Conservation (phyloP, 2,797 vertebrate genomes). For the Mareca strepera region DNA sequence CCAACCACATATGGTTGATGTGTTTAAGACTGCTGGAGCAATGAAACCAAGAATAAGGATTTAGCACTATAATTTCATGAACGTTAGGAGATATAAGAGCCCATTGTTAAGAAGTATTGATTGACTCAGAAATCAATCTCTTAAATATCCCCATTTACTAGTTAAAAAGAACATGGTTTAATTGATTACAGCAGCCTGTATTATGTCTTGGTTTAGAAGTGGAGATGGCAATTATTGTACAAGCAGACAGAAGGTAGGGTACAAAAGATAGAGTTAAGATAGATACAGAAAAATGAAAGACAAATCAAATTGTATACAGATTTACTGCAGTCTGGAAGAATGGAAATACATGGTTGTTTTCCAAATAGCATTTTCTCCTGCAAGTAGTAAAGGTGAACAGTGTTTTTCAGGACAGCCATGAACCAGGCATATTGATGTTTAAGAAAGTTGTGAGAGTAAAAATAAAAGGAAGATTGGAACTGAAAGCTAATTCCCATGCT, state of each 20-base stretch:
- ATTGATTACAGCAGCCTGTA: not conserved
- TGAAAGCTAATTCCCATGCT: not conserved
- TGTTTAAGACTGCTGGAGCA: slow-evolving; percentile 5
- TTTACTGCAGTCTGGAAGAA: not conserved
- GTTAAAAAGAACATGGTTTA: not conserved
- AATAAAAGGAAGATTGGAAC: not conserved
- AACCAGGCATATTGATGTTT: not conserved
- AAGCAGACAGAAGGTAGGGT: not conserved
- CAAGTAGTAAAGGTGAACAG: not conserved
- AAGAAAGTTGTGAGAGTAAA: not conserved
- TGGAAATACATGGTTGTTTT: not conserved
- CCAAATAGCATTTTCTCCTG: not conserved
- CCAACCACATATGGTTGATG: slow-evolving; percentile 46
- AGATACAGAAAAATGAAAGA: not conserved
- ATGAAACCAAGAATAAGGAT: slow-evolving; percentile 33
- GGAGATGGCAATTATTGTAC: not conserved
- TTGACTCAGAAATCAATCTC: slow-evolving; percentile 2
- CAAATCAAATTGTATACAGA: not conserved
- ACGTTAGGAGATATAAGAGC: not conserved
- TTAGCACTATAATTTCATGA: slow-evolving; percentile 7
- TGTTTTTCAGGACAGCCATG: not conserved
- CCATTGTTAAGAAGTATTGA: not conserved
- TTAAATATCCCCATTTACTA: not conserved
- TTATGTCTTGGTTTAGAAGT: not conserved
- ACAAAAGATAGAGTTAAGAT: not conserved